These are phyloP conservation scores for Coleophora flavipennella DNA, from an alignment of 2,888 invertebrate genomes.

Conservation along the genomic window DNA sequence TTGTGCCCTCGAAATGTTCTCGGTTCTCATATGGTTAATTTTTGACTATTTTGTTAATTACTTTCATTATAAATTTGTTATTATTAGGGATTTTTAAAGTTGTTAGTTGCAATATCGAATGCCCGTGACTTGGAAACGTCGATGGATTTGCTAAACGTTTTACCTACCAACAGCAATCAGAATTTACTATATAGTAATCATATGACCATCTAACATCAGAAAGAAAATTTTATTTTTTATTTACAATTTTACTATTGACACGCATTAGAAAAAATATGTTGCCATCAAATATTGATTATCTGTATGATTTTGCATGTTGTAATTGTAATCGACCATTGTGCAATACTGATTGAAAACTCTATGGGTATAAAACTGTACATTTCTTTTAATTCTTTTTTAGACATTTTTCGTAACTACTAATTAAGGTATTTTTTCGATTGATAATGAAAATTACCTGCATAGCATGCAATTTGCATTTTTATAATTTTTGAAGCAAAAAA, in stretches of 20 bases:
- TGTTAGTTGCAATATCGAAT: conserved; percentile 37
- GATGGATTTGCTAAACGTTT: conserved; percentile 20
- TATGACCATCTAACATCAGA: background rate
- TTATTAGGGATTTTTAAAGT: conserved; percentile 69
- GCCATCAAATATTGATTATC: conserved; percentile 22
- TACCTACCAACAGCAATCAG: conserved; percentile 10
- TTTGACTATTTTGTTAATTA: conserved; percentile 62
- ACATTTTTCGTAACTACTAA: conserved; percentile 39
- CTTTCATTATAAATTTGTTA: conserved; percentile 59
- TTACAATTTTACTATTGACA: conserved; percentile 3
- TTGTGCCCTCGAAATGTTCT: conserved; percentile 57
- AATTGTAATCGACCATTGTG: conserved; percentile 37
- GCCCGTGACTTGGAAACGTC: conserved; percentile 11
- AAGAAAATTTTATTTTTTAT: background rate
- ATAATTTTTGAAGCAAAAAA: no score
- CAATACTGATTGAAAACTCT: conserved; percentile 38
- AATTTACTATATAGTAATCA: background rate
- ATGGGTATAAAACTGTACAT: conserved; percentile 43
- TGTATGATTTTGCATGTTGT: conserved; percentile 57
- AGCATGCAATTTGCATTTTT: no score
- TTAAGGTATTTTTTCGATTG: conserved; percentile 42
- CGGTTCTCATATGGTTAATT: conserved; percentile 63
- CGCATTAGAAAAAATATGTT: background rate
- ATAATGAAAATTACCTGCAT: conserved; percentile 4
- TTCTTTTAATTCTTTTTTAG: conserved; percentile 48